Conservation (phyloP, 2,888 invertebrate genomes). For the Temnothorax rugatulus region DNA sequence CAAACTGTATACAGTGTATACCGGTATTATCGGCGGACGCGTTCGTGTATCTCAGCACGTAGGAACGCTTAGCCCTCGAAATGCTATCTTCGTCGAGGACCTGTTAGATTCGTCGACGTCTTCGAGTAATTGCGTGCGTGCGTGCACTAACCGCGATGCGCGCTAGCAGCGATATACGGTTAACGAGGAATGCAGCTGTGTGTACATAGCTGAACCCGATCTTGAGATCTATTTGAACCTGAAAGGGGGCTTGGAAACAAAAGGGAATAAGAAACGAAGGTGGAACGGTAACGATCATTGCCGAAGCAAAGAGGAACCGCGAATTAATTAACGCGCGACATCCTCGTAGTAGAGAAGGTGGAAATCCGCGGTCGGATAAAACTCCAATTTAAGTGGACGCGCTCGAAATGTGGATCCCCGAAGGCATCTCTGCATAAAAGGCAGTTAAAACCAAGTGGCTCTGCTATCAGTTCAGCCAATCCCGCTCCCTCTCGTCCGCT, state of each 20-base stretch:
- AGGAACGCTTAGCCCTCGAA: background rate
- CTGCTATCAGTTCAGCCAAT: constrained; percentile 29
- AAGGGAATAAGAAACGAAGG: background rate
- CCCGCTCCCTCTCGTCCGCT: background rate
- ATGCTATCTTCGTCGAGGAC: constrained; percentile 4
- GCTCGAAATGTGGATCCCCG: constrained; percentile 52
- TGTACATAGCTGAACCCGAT: background rate
- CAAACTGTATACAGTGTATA: background rate
- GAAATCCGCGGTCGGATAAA: constrained; percentile 23
- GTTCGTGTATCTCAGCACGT: constrained; percentile 1
- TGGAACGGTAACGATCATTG: constrained; percentile 25
- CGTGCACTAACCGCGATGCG: background rate
- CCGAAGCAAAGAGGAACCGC: constrained; percentile 39
- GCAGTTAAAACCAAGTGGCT: constrained; percentile 59
- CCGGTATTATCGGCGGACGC: background rate
- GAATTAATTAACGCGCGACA: constrained; percentile 72
- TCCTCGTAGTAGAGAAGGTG: constrained; percentile 51
- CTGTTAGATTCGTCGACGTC: constrained; percentile 31
- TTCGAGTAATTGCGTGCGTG: constrained; percentile 17
- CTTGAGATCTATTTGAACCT: background rate
- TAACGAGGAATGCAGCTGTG: background rate
- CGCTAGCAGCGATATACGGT: constrained; percentile 3
- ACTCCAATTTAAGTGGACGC: constrained; percentile 22
- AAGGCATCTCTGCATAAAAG: constrained; percentile 59
- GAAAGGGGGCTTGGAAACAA: background rate